Evolutionary conservation across 2,113 vertebrate genomes (phyloP), one percentile per base, ranked within the genome.

Genomic region (Pungitius pungitius): DNA sequence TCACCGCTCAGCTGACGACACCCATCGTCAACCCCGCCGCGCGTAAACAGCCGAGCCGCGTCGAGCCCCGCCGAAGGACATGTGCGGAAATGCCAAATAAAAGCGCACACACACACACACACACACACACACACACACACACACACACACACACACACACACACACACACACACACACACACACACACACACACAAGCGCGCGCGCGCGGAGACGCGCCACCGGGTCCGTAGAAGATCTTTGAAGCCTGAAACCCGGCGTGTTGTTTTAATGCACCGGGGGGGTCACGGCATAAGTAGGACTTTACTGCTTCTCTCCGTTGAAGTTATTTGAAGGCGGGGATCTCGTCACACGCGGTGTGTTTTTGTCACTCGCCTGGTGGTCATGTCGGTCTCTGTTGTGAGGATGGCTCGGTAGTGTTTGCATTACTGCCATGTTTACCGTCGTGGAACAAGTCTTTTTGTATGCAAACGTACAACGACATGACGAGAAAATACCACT

Each of bases 1-100:
- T 88, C 85, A 69, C 39, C 59, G 71, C 86, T 83, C 88, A 87
- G 82, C 81, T 82, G 87, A 88, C 84, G 84, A 76, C 81, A 85
- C 78, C 12, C 76, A 86, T 85, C 78, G 66, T 78, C 75, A 81
- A 87, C 80, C 73, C 39, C 61, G 56, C 68, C 30, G 39, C 22
- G 76, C 59, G n/a, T n/a, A n/a, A 55, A 35, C 20, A 73, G 71
- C 45, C 57, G 24, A 64, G 37, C 24, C 39, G 8, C n/a, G 15
- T 22, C 24, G 42, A 35, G 5, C 9, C 68, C 40, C 59, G 40
- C 57, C 12, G 51, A 62, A 55, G 43, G 18, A 62, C n/a, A 71
- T 27, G 73, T 75, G 73, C 78, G 59, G 77, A 83, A 26, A 14
- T 26, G 12, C 42, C 15, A 43, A 15, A 75, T 57, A 80, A 81